These are phyloP conservation scores for Myxocyprinus asiaticus DNA, from an alignment of 2,113 vertebrate genomes.

Conservation along the genomic window DNA sequence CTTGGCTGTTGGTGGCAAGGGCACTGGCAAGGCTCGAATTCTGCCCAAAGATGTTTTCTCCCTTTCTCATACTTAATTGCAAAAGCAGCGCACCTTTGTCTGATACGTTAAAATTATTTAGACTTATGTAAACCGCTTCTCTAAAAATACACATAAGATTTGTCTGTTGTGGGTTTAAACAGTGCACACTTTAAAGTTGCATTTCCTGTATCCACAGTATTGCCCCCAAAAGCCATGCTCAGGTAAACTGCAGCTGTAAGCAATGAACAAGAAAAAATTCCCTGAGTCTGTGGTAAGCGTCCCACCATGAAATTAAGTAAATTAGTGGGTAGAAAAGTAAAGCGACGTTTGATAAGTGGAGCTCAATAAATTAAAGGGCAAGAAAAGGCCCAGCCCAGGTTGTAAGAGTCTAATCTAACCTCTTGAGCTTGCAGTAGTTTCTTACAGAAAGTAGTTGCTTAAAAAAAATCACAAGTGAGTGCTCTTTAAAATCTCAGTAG, in stretches of 20 bases:
- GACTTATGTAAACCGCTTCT: constrained; percentile 19
- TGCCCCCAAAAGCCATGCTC: constrained; percentile 15
- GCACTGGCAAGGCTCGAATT: constrained; percentile 57
- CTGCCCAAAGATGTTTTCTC: constrained; percentile 43
- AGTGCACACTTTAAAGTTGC: constrained; percentile 15
- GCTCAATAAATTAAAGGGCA: constrained; percentile 48
- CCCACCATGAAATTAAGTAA: constrained; percentile 61
- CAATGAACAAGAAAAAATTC: constrained; percentile 12
- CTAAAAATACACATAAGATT: constrained; percentile 2
- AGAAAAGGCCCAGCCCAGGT: constrained; percentile 31
- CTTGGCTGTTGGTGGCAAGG: constrained; percentile 50
- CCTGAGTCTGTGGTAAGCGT: constrained; percentile 61
- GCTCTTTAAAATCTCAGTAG: no score
- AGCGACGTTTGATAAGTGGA: constrained; percentile 62
- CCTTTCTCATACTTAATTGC: constrained; percentile 55
- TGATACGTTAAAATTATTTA: constrained; percentile 23
- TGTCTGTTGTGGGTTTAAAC: constrained; percentile 6
- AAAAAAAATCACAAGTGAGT: no score
- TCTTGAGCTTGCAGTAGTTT: not conserved
- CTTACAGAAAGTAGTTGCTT: no score
- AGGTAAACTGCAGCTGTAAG: constrained; percentile 32
- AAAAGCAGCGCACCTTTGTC: constrained; percentile 48
- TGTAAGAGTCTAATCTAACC: not conserved
- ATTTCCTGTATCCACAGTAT: constrained; percentile 22
- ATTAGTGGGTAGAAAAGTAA: constrained; percentile 73